Base-by-base conservation (phyloP, 2,888 invertebrate species). In the Chymomyza caudatula region DNA sequence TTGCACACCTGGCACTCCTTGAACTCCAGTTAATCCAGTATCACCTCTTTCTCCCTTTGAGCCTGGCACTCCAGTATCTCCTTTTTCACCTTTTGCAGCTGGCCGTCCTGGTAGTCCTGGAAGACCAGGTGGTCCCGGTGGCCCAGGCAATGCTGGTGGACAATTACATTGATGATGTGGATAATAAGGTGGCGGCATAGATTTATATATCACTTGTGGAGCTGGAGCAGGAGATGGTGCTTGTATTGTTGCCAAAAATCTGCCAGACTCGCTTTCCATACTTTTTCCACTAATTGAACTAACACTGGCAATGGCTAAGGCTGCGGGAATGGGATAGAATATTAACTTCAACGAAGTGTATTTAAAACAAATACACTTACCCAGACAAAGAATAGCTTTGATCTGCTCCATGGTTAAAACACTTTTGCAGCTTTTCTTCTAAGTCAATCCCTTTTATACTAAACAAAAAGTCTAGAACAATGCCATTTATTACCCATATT, bases 371-470 rank as follows among this genome's bases (percentile, higher is more conserved):
- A 42, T 15, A 15, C 15, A 53, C 77, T 78, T 72, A 84, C 82
- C 69, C 55, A 81, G 52, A 56, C 67, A 71, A 61, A 73, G 52
- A 25, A 63, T 54, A 52, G 66, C 60, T 78, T 67, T 63, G 66
- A 67, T 58, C 81, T 63, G 73, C 44, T 61, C 72, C 82, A 82
- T 82, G 68, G 65, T 63, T 58, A 60, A 55, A 67, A 60, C 57
- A 19, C 66, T 57, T 71, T 58, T 82, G 84, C 53, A 69, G 52
- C 17, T 57, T 70, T 69, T 72, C 37, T 42, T 59, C 64, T 47
- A 51, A 53, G 63, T 64, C 61, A 44, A 71, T 65, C 67, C 63
- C 64, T 77, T 82, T 78, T 82, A 82, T 84, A 79, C 68, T 58
- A 23, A 60, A 60, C 55, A 62, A 42, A 57, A 15, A 19, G 13